phyloP scores from a whole-genome alignment of 2,797 vertebrate genomes.

The Phylloscopus collybita region DNA sequence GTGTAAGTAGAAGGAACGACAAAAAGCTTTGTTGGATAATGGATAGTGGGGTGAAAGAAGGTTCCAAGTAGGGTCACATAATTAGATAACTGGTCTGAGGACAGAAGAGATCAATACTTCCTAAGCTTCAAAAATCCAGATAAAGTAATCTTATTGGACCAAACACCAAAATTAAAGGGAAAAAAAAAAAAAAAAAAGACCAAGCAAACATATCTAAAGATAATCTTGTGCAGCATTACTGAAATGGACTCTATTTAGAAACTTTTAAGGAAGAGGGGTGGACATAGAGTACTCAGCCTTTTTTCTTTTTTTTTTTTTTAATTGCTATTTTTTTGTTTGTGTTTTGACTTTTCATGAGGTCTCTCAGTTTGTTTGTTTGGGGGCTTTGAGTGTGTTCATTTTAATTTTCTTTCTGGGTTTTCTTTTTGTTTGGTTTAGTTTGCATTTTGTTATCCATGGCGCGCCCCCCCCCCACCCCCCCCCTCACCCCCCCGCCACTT shows the following conservation, averaged over 20 bases:
- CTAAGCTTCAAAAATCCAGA: neutral
- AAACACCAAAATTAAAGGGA: neutral
- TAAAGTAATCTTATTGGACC: neutral
- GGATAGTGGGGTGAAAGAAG: neutral
- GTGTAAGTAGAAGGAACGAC: neutral
- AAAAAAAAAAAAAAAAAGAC: neutral
- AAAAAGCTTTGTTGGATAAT: neutral
- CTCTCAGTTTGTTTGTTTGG: neutral
- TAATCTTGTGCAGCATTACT: neutral
- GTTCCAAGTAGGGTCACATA: neutral
- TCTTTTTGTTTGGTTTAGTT: neutral
- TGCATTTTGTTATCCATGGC: neutral
- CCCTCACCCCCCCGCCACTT: accelerated
- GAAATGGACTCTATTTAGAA: neutral
- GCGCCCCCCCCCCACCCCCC: no score
- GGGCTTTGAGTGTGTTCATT: neutral
- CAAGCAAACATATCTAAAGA: neutral
- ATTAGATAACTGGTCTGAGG: neutral
- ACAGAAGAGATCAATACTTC: neutral
- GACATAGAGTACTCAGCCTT: neutral
- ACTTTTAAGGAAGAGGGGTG: neutral
- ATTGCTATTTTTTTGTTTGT: neutral
- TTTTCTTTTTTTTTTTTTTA: neutral
- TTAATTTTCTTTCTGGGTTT: neutral
- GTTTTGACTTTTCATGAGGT: neutral